Conservation (phyloP, 2,797 vertebrate genomes). For the Cuculus canorus region DNA sequence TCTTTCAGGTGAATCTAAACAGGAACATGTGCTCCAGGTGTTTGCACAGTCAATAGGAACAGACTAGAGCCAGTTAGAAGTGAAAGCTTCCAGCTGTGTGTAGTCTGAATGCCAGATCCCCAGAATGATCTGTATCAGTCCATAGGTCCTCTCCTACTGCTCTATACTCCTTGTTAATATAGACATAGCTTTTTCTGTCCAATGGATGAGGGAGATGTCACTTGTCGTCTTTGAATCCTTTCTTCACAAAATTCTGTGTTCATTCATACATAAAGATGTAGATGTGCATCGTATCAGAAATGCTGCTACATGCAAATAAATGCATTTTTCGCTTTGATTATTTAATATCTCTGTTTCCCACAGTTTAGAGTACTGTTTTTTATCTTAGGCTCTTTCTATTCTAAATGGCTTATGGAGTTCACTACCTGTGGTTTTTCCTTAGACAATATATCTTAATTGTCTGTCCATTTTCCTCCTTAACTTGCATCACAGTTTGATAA, state of each 20-base stretch:
- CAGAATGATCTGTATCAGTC: neutral
- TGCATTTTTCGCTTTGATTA: neutral
- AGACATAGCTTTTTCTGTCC: neutral
- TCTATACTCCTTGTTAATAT: neutral
- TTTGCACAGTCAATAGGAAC: neutral
- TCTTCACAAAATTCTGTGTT: neutral
- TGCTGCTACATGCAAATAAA: neutral
- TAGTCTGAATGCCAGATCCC: neutral
- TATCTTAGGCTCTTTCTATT: neutral
- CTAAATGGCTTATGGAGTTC: slow-evolving; percentile 35
- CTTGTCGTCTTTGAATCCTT: neutral
- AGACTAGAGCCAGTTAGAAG: neutral
- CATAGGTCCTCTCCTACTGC: neutral
- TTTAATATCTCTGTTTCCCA: neutral
- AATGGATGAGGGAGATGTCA: neutral
- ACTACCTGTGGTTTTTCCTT: slow-evolving; percentile 10
- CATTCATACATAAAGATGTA: neutral
- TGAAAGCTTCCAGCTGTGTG: neutral
- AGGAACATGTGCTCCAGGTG: neutral
- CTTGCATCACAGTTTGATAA: slow-evolving; percentile 22
- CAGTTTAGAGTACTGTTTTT: neutral
- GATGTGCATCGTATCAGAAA: neutral
- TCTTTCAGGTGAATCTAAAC: neutral
- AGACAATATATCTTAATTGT: neutral
- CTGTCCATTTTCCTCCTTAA: slow-evolving; percentile 12